Evolutionary conservation across 2,888 invertebrate species (phyloP).

Genomic region (Erebia ligea): DNA sequence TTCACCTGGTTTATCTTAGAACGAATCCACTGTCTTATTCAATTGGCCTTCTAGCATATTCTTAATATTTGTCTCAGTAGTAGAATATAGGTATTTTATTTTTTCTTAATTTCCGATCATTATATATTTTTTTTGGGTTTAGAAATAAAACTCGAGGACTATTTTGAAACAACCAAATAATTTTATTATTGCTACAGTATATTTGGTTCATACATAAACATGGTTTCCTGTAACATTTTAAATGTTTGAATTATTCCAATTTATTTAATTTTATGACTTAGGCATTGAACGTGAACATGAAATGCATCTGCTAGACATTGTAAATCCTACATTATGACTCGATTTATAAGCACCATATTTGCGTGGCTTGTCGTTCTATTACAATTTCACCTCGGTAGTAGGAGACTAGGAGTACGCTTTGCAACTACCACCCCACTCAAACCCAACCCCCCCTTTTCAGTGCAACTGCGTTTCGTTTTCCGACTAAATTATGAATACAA

Average conservation of each 20-base stretch:
- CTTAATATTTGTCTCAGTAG: too few relatives aligned
- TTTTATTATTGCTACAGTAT: too few relatives aligned
- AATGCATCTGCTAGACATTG: too few relatives aligned
- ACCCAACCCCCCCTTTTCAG: constrained; percentile 21
- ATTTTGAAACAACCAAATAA: background rate
- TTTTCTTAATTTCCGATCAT: too few relatives aligned
- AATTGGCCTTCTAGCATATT: too few relatives aligned
- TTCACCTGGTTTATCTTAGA: too few relatives aligned
- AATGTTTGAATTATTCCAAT: background rate
- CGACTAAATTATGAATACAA: background rate
- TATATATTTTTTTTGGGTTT: background rate
- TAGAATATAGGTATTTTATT: too few relatives aligned
- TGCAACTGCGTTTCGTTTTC: constrained; percentile 35
- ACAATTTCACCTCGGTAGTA: constrained; percentile 12
- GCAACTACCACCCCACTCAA: constrained; percentile 3
- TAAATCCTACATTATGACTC: background rate
- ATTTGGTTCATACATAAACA: too few relatives aligned
- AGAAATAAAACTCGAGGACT: background rate
- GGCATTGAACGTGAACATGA: constrained; percentile 15
- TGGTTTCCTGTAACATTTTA: background rate
- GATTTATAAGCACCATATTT: background rate
- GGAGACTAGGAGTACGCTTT: constrained; percentile 24
- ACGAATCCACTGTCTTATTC: too few relatives aligned
- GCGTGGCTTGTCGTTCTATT: background rate
- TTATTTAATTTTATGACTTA: background rate